A percentile compares a stretch with the other conserved stretches of the same genome.
phyloP scores from a whole-genome alignment of 2,888 invertebrate species.

The Lepidocyrtoides sp. region DNA sequence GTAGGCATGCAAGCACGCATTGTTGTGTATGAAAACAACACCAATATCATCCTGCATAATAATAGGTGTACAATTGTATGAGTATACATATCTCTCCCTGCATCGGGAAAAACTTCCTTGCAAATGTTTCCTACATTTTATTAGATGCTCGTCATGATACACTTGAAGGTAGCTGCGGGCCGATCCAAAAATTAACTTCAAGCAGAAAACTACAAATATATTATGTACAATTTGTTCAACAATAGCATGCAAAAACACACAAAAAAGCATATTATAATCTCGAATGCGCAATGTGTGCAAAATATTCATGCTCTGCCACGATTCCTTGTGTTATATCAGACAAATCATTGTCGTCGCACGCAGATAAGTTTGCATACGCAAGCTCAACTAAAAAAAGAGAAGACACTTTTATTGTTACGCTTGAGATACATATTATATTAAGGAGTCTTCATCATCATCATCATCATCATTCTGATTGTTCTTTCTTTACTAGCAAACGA shows the following conservation, averaged over 20 bases:
- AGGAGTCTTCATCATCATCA: neutral
- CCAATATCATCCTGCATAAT: neutral
- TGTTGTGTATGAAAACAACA: neutral
- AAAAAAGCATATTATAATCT: neutral
- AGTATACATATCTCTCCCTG: neutral
- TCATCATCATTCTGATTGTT: neutral
- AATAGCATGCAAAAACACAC: too few species aligned
- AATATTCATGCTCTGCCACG: neutral
- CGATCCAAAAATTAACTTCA: neutral
- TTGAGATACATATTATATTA: neutral
- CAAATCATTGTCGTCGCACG: conserved; percentile 26
- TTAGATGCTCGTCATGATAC: neutral
- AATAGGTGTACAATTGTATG: too few species aligned
- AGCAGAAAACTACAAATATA: neutral
- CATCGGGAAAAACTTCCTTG: conserved; percentile 31
- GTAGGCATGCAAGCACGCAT: neutral
- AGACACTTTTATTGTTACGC: neutral
- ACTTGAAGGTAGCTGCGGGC: conserved; percentile 5
- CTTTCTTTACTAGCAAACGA: neutral
- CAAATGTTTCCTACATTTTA: conserved; percentile 54
- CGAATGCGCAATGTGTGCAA: conserved; percentile 11
- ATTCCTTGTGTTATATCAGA: neutral
- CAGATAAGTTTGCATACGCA: neutral
- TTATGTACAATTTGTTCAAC: too few species aligned
- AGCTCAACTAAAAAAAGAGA: neutral